Base-by-base conservation (phyloP, 2,113 vertebrate species). In the Epinephelus lanceolatus region DNA sequence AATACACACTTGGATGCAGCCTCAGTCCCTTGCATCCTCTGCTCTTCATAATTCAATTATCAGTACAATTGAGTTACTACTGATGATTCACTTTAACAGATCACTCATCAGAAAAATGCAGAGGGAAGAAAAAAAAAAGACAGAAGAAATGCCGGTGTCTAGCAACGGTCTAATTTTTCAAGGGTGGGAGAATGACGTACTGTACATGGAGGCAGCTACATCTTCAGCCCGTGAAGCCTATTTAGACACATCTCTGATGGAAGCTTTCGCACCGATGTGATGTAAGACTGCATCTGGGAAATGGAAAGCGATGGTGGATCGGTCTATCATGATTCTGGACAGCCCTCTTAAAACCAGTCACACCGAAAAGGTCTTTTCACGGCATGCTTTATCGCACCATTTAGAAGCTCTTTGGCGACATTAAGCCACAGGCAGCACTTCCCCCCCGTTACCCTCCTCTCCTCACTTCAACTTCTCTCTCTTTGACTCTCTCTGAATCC, bases 361-460 rank as follows among this genome's bases (percentile, higher is more conserved):
- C 78, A 40, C 65, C 4, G 4, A 25, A 88, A 76, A 77, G 33
- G 37, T 49, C 71, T 71, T 91, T 89, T 89, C 78, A 76, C 12
- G 0, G 40, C 45, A 7, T 40, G 67, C 51, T 83, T 81, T 72
- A 85, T 88, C 27, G 14, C 66, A 52, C 30, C 25, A 4, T 80
- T 86, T 84, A 88, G 85, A 81, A 78, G 70, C 65, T 86, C 71
- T 80, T 81, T 76, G 78, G 49, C 45, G 2, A 84, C 67, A 76
- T 78, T 53, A 61, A 71, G 5, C 72, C 71, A 84, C 49, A 73
- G 62, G 55, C 78, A 53, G 25, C 25, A 0, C 73, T 63, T 61
- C 56, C 63, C 59, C 49, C 30, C 27, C 2, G 6, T 63, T 51
- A 65, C 23, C 57, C 74, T 81, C 81, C 37, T 51, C 27, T 78